These are phyloP conservation scores for Drosophila pruinosa DNA, from an alignment of 1,140 invertebrate genomes.

Conservation along the genomic window DNA sequence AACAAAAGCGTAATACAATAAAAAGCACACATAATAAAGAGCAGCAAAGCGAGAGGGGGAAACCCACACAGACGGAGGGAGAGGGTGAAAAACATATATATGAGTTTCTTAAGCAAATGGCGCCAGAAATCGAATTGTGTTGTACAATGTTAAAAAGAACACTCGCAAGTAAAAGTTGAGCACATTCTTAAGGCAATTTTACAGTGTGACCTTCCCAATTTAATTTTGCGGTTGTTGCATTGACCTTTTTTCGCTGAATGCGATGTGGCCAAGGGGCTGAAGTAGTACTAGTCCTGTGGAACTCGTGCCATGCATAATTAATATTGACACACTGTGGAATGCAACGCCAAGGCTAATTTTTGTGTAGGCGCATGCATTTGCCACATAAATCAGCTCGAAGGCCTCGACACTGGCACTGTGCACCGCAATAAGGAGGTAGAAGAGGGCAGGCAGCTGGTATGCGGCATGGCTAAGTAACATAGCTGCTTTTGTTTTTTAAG, in stretches of 20 bases:
- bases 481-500: slow-evolving; percentile 69
- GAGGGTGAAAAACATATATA: slow-evolving; percentile 3
- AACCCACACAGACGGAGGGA: neutral
- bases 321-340: slow-evolving; percentile 65
- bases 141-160: slow-evolving; percentile 12
- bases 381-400: slow-evolving; percentile 71
- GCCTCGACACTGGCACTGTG: slow-evolving; percentile 18
- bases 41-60: slow-evolving; percentile 25
- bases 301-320: slow-evolving; percentile 62
- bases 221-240: slow-evolving; percentile 32
- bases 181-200: slow-evolving; percentile 19
- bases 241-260: slow-evolving; percentile 46
- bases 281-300: slow-evolving; percentile 1
- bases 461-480: slow-evolving; percentile 45
- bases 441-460: slow-evolving; percentile 3
- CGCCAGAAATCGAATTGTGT: slow-evolving; percentile 61
- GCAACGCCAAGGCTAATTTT: slow-evolving; percentile 77
- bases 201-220: slow-evolving; percentile 31
- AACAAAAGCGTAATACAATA: slow-evolving; percentile 77
- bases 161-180: slow-evolving; percentile 13
- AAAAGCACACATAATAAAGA: slow-evolving; percentile 79
- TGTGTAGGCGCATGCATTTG: slow-evolving; percentile 61
- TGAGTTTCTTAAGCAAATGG: slow-evolving; percentile 50
- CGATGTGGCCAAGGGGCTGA: slow-evolving; percentile 4
- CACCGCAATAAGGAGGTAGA: neutral